Conservation (phyloP, 2,113 vertebrate genomes). For the Antechinus flavipes region DNA sequence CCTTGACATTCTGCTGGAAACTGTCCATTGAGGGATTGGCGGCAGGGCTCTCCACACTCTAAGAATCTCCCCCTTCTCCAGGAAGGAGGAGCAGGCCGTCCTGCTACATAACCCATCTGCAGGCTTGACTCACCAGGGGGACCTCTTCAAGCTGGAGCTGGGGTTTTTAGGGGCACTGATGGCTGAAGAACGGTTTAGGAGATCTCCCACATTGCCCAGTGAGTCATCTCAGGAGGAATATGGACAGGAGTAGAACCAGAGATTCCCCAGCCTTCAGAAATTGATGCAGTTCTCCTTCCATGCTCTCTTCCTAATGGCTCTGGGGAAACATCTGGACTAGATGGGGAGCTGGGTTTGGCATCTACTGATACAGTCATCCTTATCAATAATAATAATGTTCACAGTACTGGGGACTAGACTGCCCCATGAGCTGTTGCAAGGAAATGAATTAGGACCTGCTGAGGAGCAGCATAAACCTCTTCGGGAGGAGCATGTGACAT, state of each 20-base stretch:
- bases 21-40: slow-evolving; percentile 85
- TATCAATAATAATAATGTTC: slow-evolving; percentile 86
- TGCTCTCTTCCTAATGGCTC: slow-evolving; percentile 81
- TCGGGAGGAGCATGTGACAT: slow-evolving; percentile 90
- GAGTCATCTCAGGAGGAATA: slow-evolving; percentile 74
- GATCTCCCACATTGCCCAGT: slow-evolving; percentile 73
- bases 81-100: slow-evolving; percentile 80
- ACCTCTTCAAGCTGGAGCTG: slow-evolving; percentile 70
- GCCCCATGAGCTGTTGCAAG: slow-evolving; percentile 80
- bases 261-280: slow-evolving; percentile 67
- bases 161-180: slow-evolving; percentile 80
- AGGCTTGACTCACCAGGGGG: slow-evolving; percentile 75
- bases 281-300: slow-evolving; percentile 75
- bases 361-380: slow-evolving; percentile 82
- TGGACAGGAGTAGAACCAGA: slow-evolving; percentile 70
- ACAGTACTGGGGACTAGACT: slow-evolving; percentile 77
- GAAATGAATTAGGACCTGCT: slow-evolving; percentile 74
- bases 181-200: slow-evolving; percentile 72
- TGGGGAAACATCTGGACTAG: slow-evolving; percentile 74
- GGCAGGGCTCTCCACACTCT: slow-evolving; percentile 76
- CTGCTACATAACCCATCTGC: slow-evolving; percentile 77
- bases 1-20: slow-evolving; percentile 90
- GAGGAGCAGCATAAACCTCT: slow-evolving; percentile 77
- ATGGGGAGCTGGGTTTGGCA: slow-evolving; percentile 67
- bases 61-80: slow-evolving; percentile 78